Conservation (phyloP, 2,888 invertebrate species). For the Chydorus sphaericus region DNA sequence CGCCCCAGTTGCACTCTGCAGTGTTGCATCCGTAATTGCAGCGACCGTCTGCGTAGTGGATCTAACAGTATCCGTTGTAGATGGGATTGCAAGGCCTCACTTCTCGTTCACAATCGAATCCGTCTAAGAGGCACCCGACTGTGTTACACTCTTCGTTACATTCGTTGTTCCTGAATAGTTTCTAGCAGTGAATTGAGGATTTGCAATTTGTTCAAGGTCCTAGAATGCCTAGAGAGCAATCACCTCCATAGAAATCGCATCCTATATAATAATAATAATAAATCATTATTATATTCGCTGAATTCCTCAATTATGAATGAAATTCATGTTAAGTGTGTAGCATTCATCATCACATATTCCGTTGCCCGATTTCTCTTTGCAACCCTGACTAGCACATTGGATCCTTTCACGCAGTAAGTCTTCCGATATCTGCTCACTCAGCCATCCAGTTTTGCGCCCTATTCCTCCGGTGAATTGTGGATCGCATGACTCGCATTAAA, state of each 20-base stretch:
- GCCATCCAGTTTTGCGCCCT: conserved; percentile 20
- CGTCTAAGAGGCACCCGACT: conserved; percentile 89
- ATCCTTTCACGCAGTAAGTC: conserved; percentile 52
- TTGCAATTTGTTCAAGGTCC: conserved; percentile 82
- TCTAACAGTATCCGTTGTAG: conserved; percentile 80
- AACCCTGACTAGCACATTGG: conserved; percentile 59
- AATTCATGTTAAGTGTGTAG: conserved; percentile 69
- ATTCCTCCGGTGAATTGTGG: conserved; percentile 27
- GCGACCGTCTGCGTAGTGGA: conserved; percentile 81
- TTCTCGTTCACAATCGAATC: conserved; percentile 70
- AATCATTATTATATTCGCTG: no score
- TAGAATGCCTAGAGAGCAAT: conserved; percentile 67
- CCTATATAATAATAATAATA: conserved; percentile 39
- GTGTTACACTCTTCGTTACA: conserved; percentile 90
- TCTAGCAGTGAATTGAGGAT: conserved; percentile 70
- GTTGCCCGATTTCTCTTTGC: conserved; percentile 64
- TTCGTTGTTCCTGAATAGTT: conserved; percentile 74
- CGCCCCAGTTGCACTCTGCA: conserved; percentile 96
- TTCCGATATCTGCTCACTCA: conserved; percentile 19
- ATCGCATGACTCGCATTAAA: conserved; percentile 72
- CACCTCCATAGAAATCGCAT: conserved; percentile 86
- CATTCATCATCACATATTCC: conserved; percentile 80
- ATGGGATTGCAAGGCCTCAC: conserved; percentile 72
- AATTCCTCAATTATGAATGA: no score
- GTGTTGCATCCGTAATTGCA: conserved; percentile 95